Base-by-base conservation (phyloP, 2,113 vertebrate genomes). In the Propithecus coquereli region DNA sequence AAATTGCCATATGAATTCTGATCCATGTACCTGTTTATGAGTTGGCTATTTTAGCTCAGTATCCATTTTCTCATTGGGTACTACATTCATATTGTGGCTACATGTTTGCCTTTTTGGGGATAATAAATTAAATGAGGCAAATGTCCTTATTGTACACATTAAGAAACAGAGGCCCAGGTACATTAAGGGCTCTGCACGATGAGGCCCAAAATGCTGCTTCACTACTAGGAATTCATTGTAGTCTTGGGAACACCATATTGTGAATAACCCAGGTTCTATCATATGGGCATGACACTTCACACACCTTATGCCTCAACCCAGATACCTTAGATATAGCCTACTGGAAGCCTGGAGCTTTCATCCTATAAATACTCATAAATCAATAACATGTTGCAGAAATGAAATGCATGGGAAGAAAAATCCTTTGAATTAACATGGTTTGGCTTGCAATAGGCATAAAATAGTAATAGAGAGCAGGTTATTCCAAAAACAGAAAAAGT, bases 271-370 rank as follows among this genome's bases (percentile, higher is more conserved):
- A 65, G 3, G 4, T 30, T 27, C 5, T 20, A 37, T 11, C 59
- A 25, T 3, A 32, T 9, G 43, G 34, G 22, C 7, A 45, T 10
- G 6, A 0, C 8, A 30, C 2, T 20, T 68, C 2, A 3, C 25
- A 79, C 30, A 10, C 12, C 12, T 50, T 22, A 66, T 2, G 7
- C 5, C 25, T 63, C 17, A 82, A 23, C 13, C 22, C 11, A 61
- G 30, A 57, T 14, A 34, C 13, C 27, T 91, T 57, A 66, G 25
- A 43, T n/a, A 47, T 5, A 61, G 45, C 5, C 63, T 11, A 20
- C 6, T 50, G 5, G n/a, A 45, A 18, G 1, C 12, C 34, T 37
- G 37, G 16, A 45, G 8, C 4, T 70, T 86, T 45, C 1, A 23
- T 52, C 5, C 20, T 54, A 47, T 1, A 70, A 40, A 77, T 12